Evolutionary conservation across 2,797 vertebrate genomes (phyloP).

Genomic region (Poecilia wingei): DNA sequence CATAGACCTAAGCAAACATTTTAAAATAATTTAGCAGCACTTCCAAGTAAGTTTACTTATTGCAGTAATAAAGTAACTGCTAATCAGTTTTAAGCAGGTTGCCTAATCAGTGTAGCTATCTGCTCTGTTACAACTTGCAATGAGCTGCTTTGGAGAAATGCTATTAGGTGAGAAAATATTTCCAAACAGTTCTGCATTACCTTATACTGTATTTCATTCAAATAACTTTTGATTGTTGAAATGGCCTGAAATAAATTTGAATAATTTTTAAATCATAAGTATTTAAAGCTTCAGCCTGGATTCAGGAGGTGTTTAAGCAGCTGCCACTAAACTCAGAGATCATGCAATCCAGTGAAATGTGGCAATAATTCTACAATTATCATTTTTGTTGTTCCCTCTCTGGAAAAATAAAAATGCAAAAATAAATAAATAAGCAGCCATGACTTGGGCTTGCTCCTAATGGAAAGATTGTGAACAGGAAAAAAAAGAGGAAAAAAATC

Average conservation of each 20-base stretch:
- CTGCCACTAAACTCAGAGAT: background rate
- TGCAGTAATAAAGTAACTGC: background rate
- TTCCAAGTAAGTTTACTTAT: background rate
- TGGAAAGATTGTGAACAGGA: background rate
- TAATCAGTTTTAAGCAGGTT: background rate
- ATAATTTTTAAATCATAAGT: background rate
- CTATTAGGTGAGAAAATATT: background rate
- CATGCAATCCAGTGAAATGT: background rate
- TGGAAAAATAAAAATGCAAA: background rate
- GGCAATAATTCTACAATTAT: background rate
- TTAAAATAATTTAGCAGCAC: background rate
- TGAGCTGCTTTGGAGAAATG: background rate
- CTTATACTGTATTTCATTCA: too few relatives aligned
- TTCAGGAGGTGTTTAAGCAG: background rate
- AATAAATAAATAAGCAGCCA: background rate
- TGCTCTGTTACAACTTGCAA: background rate
- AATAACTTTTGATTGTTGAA: too few relatives aligned
- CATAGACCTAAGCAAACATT: background rate
- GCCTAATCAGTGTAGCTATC: background rate
- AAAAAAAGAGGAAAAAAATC: background rate
- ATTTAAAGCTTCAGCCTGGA: background rate
- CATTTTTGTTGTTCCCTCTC: background rate
- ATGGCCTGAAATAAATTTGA: background rate
- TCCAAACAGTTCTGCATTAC: background rate
- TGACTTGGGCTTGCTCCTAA: background rate